Evolutionary conservation across 2,797 vertebrate species (phyloP), one percentile per base, ranked within the genome.

Genomic region (Discoglossus pictus): DNA sequence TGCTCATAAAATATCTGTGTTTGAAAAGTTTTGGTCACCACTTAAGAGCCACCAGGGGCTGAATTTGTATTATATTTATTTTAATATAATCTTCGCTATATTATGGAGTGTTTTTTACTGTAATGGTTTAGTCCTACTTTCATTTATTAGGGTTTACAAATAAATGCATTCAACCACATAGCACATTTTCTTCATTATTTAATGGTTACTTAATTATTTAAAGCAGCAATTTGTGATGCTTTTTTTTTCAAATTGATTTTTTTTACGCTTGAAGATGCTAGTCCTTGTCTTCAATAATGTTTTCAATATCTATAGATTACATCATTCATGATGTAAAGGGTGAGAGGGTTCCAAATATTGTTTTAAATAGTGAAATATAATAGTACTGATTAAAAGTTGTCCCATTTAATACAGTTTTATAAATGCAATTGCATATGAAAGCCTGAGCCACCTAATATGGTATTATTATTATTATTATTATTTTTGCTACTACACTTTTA

Each of bases 191-290:
- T 52, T 8, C 56, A 61, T 60, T 68, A 56, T 68, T 60, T 68
- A 68, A 68, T 61, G 65, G 24, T 52, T 68, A 47, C 27, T 68
- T 68, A 68, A 60, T 68, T 68, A 68, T 68, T 68, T 61, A 68
- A 36, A 47, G 20, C 31, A 51, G 53, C 52, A 66, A 50, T 58
- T 66, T 58, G 53, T 50, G 64, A 67, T 34, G 35, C 65, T 51
- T 31, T 48, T 51, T 31, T 48, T 24, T 46, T 59, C 44, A 59
- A 51, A 67, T 59, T 44, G 54, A 59, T 68, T 52, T 52, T 53
- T 66, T 35, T 48, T 20, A 3, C 5, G 20, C 58, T 58, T 48
- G 42, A 50, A 58, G 31, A 11, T 6, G 27, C 20, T 18, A 10
- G 7, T 20, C 1, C 23, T 16, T 42, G 35, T 43, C 38, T 13